Evolutionary conservation across 2,888 invertebrate genomes (phyloP), one percentile per base, ranked within the genome.

Genomic region (Ichneumoninae sp.): DNA sequence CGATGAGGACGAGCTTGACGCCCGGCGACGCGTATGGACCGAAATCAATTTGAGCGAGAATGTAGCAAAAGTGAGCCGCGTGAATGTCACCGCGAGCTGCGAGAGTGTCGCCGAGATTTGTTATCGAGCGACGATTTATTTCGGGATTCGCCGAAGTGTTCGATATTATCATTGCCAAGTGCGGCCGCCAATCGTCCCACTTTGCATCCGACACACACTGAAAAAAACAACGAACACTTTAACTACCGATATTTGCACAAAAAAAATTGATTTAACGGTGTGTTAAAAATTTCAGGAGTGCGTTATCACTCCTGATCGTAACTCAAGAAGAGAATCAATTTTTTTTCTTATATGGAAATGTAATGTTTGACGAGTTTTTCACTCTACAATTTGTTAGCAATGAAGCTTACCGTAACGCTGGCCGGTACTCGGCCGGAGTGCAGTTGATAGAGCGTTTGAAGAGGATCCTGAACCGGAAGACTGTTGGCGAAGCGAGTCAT

Each of bases 41-140:
- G 91, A 96, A 93, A 90, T 94, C 95, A 83, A 96, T 95, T 90
- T 97, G 97, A 1, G 97, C 98, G 94, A 98, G 96, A 90, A 99
- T 94, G 94, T 99, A 99, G 94, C 99, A 99, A 94, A 99, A 98
- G 94, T 99, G 99, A 33, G 99, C 98, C 1, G 98, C 98, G 94
- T 97, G 97, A 78, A 97, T 94, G 90, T 97, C 97, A 13, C 98
- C 98, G 87, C 97, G 96, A 78, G 95, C 94, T 80, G 95, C 93
- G 16, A 97, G 94, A 0, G 96, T 96, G 93, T 97, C 97, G 0
- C 97, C 97, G 47, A 98, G 94, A 30, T 96, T 97, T 1, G 96
- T 96, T 60, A 96, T 95, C 7, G 97, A 96, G 91, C 96, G 96
- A 10, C 96, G 95, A 94, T 97, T 97, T 80, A 97, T 94, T 88